Conservation (phyloP, 1,140 invertebrate genomes). For the Acromyrmex heyeri region DNA sequence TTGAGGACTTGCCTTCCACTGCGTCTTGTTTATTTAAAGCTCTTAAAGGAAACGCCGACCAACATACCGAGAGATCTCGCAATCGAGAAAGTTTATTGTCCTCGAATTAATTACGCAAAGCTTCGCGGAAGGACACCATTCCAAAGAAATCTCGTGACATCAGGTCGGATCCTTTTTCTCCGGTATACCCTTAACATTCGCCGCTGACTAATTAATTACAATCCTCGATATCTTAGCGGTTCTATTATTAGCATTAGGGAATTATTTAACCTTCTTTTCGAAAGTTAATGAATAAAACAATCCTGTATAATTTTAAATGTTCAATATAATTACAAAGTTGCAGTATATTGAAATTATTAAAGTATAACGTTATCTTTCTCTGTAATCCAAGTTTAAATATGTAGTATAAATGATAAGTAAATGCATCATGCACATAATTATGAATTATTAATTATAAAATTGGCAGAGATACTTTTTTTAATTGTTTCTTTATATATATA, state of each 20-base stretch:
- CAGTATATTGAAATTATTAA: neutral
- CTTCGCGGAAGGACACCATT: slow-evolving; percentile 59
- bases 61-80: slow-evolving; percentile 36
- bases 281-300: neutral
- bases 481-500: neutral
- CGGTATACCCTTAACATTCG: slow-evolving; percentile 3
- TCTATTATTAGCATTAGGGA: slow-evolving; percentile 10
- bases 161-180: slow-evolving; percentile 33
- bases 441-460: neutral
- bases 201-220: slow-evolving; percentile 61
- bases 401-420: neutral
- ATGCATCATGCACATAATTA: neutral
- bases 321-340: neutral
- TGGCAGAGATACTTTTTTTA: neutral
- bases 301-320: neutral
- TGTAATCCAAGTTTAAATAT: neutral
- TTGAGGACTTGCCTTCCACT: neutral
- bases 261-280: neutral
- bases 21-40: slow-evolving; percentile 23
- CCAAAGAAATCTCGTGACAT: slow-evolving; percentile 55
- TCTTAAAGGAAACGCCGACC: slow-evolving; percentile 21
- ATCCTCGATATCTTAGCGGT: neutral
- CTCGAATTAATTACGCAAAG: slow-evolving; percentile 64
- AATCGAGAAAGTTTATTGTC: slow-evolving; percentile 40
- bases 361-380: neutral